A percentile compares a stretch with the other conserved stretches of the same genome.
phyloP scores from a whole-genome alignment of 2,888 invertebrate species.

The Tholera decimalis region DNA sequence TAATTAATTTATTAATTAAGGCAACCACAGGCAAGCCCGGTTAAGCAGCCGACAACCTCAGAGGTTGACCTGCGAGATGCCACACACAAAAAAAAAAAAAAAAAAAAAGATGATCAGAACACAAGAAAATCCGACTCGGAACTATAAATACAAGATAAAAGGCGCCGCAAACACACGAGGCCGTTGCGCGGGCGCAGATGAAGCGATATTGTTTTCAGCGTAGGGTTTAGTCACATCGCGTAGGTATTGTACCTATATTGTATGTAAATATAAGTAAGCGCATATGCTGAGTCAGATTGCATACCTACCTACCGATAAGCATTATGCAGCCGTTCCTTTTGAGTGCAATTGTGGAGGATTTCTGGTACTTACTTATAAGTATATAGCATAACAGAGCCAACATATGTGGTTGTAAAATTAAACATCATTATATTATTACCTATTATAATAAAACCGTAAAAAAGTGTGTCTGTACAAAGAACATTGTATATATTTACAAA shows the following conservation, averaged over 20 bases:
- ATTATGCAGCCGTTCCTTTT: neutral
- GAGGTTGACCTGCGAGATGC: too few species aligned
- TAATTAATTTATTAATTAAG: too few species aligned
- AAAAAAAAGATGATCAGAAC: slow-evolving; percentile 48
- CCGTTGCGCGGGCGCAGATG: slow-evolving; percentile 66
- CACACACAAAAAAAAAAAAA: too few species aligned
- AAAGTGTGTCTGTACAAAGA: too few species aligned
- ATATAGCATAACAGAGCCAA: too few species aligned
- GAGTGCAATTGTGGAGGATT: neutral
- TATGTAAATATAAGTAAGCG: slow-evolving; percentile 51
- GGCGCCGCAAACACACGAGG: slow-evolving; percentile 69
- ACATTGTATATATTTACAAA: too few species aligned
- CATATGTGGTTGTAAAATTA: too few species aligned
- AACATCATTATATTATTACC: too few species aligned
- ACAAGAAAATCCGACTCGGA: slow-evolving; percentile 54
- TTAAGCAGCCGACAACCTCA: too few species aligned
- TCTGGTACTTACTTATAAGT: too few species aligned
- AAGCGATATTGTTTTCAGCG: slow-evolving; percentile 66
- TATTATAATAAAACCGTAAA: too few species aligned
- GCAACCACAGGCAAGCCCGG: too few species aligned
- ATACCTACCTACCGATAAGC: neutral
- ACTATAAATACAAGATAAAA: slow-evolving; percentile 73
- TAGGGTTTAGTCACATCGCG: slow-evolving; percentile 61
- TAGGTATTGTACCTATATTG: slow-evolving; percentile 37
- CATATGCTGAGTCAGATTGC: slow-evolving; percentile 40